Base-by-base conservation (phyloP, 2,113 vertebrate genomes). In the Pristiophorus japonicus region DNA sequence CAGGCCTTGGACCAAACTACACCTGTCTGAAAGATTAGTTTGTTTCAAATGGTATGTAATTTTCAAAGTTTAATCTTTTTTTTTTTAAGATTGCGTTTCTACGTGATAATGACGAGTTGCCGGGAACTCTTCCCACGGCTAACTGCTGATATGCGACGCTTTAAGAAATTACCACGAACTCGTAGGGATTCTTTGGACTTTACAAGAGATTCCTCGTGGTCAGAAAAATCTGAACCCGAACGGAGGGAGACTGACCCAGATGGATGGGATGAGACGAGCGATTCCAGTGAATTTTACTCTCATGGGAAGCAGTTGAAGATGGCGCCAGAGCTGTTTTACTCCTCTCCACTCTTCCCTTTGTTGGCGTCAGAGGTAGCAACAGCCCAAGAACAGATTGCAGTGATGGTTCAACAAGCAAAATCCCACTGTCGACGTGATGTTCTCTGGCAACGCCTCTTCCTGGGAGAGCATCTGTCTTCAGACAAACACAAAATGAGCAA, bases 71-170 rank as follows among this genome's bases (percentile, higher is more conserved):
- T 59, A 59, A 59, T 59, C 59, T 59, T 42, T 95, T 47, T 75
- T 75, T 95, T 55, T 95, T 51, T 18, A 95, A 99, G 99, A 97
- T 96, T 99, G 16, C 97, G 97, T 84, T 99, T 98, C 97, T 99
- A 98, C 0, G 98, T 99, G 96, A 98, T 99, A 96, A 99, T 99
- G 98, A 99, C 99, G 0, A 99, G 99, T 97, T 99, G 99, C 97
- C 97, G 99, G 95, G 99, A 99, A 96, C 98, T 99, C 10, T 99
- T 99, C 87, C 99, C 99, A 0, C 98, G 98, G 87, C 98, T 99
- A 95, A 99, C 99, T 0, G 98, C 98, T 0, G 99, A 99, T 96
- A 98, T 99, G 98, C 97, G 98, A 0, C 98, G 99, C 88, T 99
- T 99, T 96, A 98, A 98, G 97, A 99, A 99, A 97, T 98, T 99